Conservation (phyloP, 2,888 invertebrate genomes). For the Odontomyia ornata region DNA sequence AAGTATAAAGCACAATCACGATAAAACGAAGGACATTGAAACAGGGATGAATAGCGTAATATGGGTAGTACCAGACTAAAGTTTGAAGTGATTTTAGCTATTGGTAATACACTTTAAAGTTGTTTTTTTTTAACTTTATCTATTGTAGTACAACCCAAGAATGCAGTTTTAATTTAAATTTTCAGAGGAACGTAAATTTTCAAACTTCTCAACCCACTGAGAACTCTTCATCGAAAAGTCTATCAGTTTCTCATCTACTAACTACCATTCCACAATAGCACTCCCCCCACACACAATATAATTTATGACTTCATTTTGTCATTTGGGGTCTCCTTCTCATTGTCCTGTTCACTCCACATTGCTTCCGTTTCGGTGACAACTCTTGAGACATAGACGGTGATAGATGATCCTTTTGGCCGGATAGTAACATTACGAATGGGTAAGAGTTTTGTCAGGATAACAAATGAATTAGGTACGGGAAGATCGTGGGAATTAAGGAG, state of each 20-base stretch:
- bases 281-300: background rate
- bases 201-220: no score
- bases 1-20: background rate
- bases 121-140: no score
- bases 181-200: no score
- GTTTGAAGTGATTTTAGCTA: no score
- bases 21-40: background rate
- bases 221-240: no score
- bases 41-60: background rate
- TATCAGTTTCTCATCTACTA: no score
- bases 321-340: slow-evolving; percentile 24
- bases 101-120: no score
- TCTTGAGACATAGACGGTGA: slow-evolving; percentile 20
- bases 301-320: slow-evolving; percentile 42
- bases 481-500: slow-evolving; percentile 28
- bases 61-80: no score
- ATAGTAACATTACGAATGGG: slow-evolving; percentile 23
- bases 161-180: no score
- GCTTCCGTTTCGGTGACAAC: slow-evolving; percentile 16
- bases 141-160: no score
- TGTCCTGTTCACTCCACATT: slow-evolving; percentile 25
- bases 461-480: slow-evolving; percentile 20
- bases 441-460: slow-evolving; percentile 23
- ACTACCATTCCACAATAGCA: no score
- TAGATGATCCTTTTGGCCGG: slow-evolving; percentile 24